Evolutionary conservation across 2,113 vertebrate genomes (phyloP).

Genomic region (Calypte anna): DNA sequence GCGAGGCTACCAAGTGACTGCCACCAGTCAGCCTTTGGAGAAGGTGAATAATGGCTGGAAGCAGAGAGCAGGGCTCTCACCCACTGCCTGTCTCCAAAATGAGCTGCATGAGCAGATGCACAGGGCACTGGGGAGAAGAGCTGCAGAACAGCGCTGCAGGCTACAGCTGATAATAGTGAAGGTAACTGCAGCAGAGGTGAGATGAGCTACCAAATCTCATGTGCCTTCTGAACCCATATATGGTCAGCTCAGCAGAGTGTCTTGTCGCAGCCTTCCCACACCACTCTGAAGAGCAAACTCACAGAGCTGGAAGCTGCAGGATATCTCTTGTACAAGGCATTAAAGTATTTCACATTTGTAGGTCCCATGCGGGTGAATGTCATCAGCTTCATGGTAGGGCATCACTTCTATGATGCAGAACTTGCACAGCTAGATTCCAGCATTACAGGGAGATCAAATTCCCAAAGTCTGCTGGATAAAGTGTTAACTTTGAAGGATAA

Average conservation of each 20-base stretch:
- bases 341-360: background rate
- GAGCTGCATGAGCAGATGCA: background rate
- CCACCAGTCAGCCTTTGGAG: background rate
- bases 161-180: background rate
- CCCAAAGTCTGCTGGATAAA: background rate
- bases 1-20: background rate
- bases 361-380: background rate
- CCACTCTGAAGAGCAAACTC: background rate
- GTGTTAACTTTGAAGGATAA: background rate
- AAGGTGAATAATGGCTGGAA: background rate
- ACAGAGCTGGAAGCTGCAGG: background rate
- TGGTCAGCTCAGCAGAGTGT: background rate
- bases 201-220: background rate
- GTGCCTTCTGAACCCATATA: background rate
- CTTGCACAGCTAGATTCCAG: background rate
- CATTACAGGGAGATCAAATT: background rate
- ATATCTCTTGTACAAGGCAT: background rate
- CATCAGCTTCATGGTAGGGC: background rate
- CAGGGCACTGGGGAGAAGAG: background rate
- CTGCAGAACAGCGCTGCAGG: background rate
- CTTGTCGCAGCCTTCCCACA: background rate
- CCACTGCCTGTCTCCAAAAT: background rate
- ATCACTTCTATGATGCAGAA: background rate
- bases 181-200: background rate
- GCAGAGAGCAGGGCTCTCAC: background rate